Evolutionary conservation across 2,797 vertebrate genomes (phyloP), one percentile per base, ranked within the genome.

Genomic region (Heterohyrax brucei): DNA sequence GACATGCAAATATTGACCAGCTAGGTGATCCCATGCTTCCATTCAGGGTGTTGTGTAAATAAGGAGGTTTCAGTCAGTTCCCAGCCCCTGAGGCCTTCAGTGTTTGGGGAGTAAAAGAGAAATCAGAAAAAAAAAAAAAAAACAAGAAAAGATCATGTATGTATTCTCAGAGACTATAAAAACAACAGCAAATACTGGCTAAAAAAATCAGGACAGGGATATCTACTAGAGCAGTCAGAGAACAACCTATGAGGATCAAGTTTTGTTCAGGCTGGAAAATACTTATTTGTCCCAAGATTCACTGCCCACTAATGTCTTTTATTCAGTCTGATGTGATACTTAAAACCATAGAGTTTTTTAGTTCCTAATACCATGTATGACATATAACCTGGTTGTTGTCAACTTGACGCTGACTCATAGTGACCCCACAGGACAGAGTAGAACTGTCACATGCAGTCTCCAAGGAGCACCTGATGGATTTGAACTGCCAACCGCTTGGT

Each of bases 201-300:
- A 83, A 61, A 44, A 61, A 18, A 28, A 50, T 24, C 7, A 30
- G 44, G 46, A 30, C 5, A 79, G 21, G 28, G 39, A 39, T 79
- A 77, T 66, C 19, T 59, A 59, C 10, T 26, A 66, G 44, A 24
- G 59, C 3, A 10, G 28, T 46, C 21, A 81, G 86, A 85, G 30
- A 94, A 94, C 80, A 83, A 77, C 61, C 21, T 50, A 24, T 77
- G n/a, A 91, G 53, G 83, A 50, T 13, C 75, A 19, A 33, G 9
- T 46, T 53, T 73, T 62, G 8, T 14, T 1, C 13, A 33, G 78
- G 16, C 75, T 92, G 22, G 28, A 21, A 89, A 94, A 30, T 33
- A 48, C 4, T 77, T 81, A 77, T 78, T 46, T 95, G 7, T 87
- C 22, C 80, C 22, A 64, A 44, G 8, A 80, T 33, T 22, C 30